Evolutionary conservation across 2,797 vertebrate genomes (phyloP).

Genomic region (Periophthalmus magnuspinnatus): DNA sequence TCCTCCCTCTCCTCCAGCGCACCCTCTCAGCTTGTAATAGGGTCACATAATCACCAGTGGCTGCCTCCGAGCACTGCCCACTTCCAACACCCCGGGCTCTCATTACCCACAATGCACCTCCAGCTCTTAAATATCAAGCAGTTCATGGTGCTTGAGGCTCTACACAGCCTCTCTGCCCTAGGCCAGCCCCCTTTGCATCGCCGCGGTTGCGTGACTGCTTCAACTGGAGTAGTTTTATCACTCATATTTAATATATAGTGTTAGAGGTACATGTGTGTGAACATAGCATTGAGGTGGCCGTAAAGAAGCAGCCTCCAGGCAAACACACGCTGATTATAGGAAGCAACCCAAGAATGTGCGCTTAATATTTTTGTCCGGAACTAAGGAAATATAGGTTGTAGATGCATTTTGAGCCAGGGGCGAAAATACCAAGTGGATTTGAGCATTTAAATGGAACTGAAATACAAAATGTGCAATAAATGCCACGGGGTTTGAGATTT

Average conservation of each 20-base stretch:
- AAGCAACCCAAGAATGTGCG: neutral
- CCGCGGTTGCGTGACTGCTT: constrained; percentile 23
- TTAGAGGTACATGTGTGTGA: constrained; percentile 11
- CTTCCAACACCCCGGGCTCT: constrained; percentile 63
- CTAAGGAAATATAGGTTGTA: constrained; percentile 13
- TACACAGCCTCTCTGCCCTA: constrained; percentile 38
- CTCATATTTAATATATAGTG: constrained; percentile 15
- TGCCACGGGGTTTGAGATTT: neutral
- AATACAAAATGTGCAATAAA: constrained; percentile 21
- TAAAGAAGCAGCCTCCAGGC: constrained; percentile 19
- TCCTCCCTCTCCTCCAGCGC: constrained; percentile 44
- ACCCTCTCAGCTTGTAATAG: constrained; percentile 67
- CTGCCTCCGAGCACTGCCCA: constrained; percentile 59
- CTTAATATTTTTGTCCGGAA: neutral
- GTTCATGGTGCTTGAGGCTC: constrained; percentile 59
- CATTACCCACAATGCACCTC: constrained; percentile 74
- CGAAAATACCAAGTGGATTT: constrained; percentile 9
- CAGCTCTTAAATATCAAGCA: constrained; percentile 71
- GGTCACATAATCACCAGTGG: constrained; percentile 70
- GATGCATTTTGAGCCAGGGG: constrained; percentile 13
- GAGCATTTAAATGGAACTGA: constrained; percentile 22
- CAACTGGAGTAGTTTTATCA: constrained; percentile 18
- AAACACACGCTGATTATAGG: constrained; percentile 12
- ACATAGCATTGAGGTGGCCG: constrained; percentile 25
- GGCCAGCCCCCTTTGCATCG: constrained; percentile 35